A percentile compares a stretch with the other conserved stretches of the same genome.
phyloP scores from a whole-genome alignment of 2,113 vertebrate species.

The Gavialis gangeticus region DNA sequence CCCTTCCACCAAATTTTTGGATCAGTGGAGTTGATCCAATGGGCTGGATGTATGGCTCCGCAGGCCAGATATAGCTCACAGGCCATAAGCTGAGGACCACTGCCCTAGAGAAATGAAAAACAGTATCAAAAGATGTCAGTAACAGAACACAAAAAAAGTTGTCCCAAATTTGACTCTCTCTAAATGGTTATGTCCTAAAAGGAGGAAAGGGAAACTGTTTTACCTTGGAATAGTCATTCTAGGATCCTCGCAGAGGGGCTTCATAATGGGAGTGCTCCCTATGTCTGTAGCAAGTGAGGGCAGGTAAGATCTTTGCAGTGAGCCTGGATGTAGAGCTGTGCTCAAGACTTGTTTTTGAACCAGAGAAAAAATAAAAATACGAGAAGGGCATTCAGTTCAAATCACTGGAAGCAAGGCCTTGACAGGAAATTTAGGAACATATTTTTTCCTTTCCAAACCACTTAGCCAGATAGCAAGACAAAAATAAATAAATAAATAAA shows the following conservation, averaged over 20 bases:
- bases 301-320: background rate
- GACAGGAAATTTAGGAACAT: background rate
- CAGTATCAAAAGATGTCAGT: background rate
- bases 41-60: no score
- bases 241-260: background rate
- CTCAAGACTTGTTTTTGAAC: background rate
- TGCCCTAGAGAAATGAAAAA: background rate
- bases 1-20: no score
- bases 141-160: background rate
- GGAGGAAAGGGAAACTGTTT: background rate
- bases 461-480: accelerated
- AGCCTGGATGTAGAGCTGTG: background rate
- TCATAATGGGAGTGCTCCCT: background rate
- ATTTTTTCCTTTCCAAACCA: background rate
- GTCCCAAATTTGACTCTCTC: background rate
- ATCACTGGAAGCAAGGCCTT: background rate
- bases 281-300: background rate
- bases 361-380: background rate
- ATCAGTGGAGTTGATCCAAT: no score
- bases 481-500: background rate
- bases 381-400: background rate
- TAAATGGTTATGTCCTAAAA: background rate
- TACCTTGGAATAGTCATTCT: background rate
- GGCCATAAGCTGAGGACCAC: no score
- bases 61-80: no score